A percentile compares a stretch with the other conserved stretches of the same genome.
These are phyloP conservation scores for Ommatoiulus sabulosus DNA, from an alignment of 2,888 invertebrate genomes.

Conservation along the genomic window DNA sequence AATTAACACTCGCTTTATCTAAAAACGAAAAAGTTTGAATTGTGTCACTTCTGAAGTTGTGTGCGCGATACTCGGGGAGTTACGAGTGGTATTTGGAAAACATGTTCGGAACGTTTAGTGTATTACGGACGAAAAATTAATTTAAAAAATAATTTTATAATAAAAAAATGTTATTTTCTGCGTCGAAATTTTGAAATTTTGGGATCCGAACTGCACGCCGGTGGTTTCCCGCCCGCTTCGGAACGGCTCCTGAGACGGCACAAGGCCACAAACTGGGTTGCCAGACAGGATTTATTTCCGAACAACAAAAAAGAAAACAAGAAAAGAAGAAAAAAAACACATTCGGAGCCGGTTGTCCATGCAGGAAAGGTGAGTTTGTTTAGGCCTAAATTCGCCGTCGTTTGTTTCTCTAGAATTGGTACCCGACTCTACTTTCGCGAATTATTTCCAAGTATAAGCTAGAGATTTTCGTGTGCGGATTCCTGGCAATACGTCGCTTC, in stretches of 20 bases:
- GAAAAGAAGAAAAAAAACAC: background rate
- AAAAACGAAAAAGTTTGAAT: too few relatives aligned
- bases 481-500: background rate
- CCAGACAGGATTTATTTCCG: constrained; percentile 27
- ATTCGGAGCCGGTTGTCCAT: background rate
- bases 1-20: too few relatives aligned
- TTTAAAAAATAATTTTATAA: too few relatives aligned
- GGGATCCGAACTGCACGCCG: too few relatives aligned
- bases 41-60: background rate
- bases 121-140: too few relatives aligned
- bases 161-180: too few relatives aligned
- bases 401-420: background rate
- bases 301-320: background rate
- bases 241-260: background rate
- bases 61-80: too few relatives aligned
- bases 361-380: constrained; percentile 10
- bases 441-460: background rate
- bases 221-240: background rate
- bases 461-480: background rate
- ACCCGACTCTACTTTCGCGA: background rate
- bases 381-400: background rate
- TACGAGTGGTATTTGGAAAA: background rate
- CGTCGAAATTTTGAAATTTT: background rate
- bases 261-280: constrained; percentile 28
- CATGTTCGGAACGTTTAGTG: background rate